Conservation (phyloP, 1,140 invertebrate genomes). For the Neodiprion virginianus region DNA sequence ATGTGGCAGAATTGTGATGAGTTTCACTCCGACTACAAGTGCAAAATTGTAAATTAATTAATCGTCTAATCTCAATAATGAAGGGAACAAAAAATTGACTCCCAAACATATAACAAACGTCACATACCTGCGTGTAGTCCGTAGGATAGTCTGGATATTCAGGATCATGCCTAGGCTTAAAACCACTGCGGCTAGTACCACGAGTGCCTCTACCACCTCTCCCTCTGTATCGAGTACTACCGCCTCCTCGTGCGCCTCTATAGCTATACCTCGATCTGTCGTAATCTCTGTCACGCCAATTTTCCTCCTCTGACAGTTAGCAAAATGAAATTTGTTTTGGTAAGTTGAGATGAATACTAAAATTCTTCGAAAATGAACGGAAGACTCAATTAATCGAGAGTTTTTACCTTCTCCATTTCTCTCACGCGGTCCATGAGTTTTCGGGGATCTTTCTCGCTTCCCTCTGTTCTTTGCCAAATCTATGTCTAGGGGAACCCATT, state of each 20-base stretch:
- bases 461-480: conserved; percentile 66
- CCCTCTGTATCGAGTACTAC: conserved; percentile 44
- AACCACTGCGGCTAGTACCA: conserved; percentile 40
- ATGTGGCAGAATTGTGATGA: no score
- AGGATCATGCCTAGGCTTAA: conserved; percentile 53
- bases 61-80: background rate
- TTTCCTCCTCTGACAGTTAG: conserved; percentile 44
- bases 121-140: conserved; percentile 61
- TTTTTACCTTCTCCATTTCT: conserved; percentile 53
- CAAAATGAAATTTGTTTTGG: conserved; percentile 6
- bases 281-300: conserved; percentile 51
- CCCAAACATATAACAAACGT: background rate
- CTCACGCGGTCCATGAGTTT: conserved; percentile 50
- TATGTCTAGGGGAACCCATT: conserved; percentile 80
- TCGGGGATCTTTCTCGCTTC: conserved; percentile 56
- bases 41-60: background rate
- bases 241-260: conserved; percentile 45
- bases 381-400: background rate
- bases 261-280: conserved; percentile 49
- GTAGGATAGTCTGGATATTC: conserved; percentile 61
- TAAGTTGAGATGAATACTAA: no score
- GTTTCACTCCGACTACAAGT: no score
- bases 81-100: background rate
- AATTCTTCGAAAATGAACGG: background rate
- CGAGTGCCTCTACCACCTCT: conserved; percentile 47